Evolutionary conservation across 2,888 invertebrate species (phyloP), one percentile per base, ranked within the genome.

Genomic region (Octodonta nipae): DNA sequence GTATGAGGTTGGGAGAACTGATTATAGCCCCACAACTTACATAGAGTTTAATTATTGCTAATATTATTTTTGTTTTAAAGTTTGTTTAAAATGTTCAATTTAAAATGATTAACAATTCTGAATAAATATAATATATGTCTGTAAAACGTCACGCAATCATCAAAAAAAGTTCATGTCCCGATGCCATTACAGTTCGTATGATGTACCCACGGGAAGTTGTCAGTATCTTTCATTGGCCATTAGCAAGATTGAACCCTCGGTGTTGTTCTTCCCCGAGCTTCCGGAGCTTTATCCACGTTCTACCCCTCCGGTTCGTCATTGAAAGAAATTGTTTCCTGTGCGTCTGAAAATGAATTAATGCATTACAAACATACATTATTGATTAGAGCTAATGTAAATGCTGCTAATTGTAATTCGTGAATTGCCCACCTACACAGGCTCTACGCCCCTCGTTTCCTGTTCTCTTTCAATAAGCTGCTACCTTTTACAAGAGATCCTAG

Each of bases 361-460:
- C 54, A 58, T 59, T 56, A 53, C 52, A 53, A 56, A 56, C 57
- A 58, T 60, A 55, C 57, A 60, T 60, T 60, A 60, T 60, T 58
- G 57, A 60, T 59, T 49, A 46, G 36, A 41, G 34, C 33, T 47
- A 47, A 45, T 47, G 45, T 48, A 66, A 67, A 67, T 66, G 66
- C 64, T 64, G 60, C 63, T 48, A 45, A 49, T 47, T 44, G 44
- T 45, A 47, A 49, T 48, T 46, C 43, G 36, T 37, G 35, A 37
- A 44, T 44, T 40, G 42, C 35, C 34, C 38, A 34, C 13, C 28
- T 5, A 10, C 14, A 14, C 26, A 29, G 17, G 37, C 32, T 32
- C 35, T 25, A 22, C 22, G 3, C 4, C 22, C 22, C 22, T 20
- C 20, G 7, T 20, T 11, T 4, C 22, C 10, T n/a, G 22, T 11